Evolutionary conservation across 2,888 invertebrate species (phyloP).

Genomic region (Malacosoma neustria): DNA sequence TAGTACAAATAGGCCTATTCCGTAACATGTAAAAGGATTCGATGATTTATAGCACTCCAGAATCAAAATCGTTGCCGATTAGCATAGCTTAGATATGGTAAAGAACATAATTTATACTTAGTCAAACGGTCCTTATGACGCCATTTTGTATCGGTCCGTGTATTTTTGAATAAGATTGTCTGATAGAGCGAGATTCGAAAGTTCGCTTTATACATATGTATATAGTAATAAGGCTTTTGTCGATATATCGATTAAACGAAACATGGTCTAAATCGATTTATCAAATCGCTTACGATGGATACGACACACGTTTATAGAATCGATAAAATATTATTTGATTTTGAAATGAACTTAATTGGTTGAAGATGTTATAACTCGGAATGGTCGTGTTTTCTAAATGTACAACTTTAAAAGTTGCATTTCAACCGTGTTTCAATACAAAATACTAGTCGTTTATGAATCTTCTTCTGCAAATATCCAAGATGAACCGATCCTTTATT

Average conservation of each 20-base stretch:
- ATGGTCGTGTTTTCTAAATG: conserved; percentile 2
- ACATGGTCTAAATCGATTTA: background rate
- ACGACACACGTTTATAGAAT: too few species aligned
- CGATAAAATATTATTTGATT: too few species aligned
- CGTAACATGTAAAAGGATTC: too few species aligned
- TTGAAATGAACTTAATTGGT: too few species aligned
- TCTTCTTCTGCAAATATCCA: conserved; percentile 38
- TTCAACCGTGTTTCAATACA: conserved; percentile 30
- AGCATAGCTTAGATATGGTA: background rate
- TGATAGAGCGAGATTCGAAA: background rate
- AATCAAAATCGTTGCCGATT: background rate
- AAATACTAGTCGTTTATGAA: conserved; percentile 62
- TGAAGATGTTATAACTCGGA: too few species aligned
- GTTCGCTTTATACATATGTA: background rate
- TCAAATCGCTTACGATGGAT: too few species aligned
- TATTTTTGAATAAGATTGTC: background rate
- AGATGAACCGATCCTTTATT: conserved; percentile 15
- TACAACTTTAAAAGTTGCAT: conserved; percentile 16
- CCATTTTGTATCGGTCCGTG: background rate
- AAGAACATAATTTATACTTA: background rate
- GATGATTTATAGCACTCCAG: background rate
- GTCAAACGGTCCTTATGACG: background rate
- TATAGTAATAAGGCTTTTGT: background rate
- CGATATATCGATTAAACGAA: background rate
- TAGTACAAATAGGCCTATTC: too few species aligned